phyloP scores from a whole-genome alignment of 2,113 vertebrate genomes.

The Phycodurus eques region DNA sequence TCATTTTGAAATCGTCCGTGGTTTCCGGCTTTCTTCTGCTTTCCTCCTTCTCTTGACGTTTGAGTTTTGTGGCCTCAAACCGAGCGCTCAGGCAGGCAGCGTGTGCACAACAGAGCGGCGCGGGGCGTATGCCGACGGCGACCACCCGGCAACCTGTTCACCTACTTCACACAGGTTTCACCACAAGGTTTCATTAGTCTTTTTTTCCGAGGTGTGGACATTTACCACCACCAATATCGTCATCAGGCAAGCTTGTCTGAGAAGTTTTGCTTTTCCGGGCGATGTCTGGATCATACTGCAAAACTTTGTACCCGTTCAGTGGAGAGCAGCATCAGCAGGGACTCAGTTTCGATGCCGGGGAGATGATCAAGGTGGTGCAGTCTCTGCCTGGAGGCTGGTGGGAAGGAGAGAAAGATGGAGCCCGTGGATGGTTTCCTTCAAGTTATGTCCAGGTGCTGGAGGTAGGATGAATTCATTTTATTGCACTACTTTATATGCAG shows the following conservation, averaged over 20 bases:
- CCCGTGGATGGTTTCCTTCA: constrained; percentile 90
- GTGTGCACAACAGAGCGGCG: not conserved
- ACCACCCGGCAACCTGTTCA: constrained; percentile 31
- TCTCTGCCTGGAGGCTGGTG: constrained; percentile 91
- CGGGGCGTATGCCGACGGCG: constrained; percentile 16
- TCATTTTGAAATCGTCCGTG: constrained; percentile 22
- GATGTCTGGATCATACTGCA: constrained; percentile 79
- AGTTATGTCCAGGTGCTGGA: constrained; percentile 92
- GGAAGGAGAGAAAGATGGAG: constrained; percentile 93
- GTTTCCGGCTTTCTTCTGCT: not conserved
- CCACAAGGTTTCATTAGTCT: not conserved
- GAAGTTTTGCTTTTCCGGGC: constrained; percentile 10
- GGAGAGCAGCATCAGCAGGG: constrained; percentile 89
- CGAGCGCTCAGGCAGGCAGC: constrained; percentile 1
- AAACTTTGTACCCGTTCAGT: constrained; percentile 87
- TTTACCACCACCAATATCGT: not conserved
- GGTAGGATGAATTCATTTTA: constrained; percentile 64
- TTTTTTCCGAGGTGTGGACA: not conserved
- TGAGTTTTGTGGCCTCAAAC: not conserved
- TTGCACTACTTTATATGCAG: no score
- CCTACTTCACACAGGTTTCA: constrained; percentile 14
- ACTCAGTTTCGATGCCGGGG: constrained; percentile 86
- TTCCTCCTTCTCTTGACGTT: not conserved
- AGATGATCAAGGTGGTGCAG: constrained; percentile 85
- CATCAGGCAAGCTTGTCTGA: not conserved